Percentiles rank a stretch among this genome's conserved stretches.
phyloP scores from a whole-genome alignment of 2,113 vertebrate genomes.

The Pomatorhinus ruficollis region DNA sequence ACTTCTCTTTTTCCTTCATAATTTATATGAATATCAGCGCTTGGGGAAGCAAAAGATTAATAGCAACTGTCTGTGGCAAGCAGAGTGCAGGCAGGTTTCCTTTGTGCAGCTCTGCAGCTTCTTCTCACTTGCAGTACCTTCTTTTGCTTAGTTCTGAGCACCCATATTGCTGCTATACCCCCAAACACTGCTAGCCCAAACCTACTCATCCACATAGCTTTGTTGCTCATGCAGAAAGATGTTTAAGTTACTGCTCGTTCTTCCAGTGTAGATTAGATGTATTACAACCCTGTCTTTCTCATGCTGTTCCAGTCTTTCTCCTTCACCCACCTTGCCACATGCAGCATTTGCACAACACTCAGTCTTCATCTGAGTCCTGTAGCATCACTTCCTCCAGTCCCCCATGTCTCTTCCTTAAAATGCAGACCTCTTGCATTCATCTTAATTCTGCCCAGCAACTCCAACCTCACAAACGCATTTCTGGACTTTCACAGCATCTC shows the following conservation, averaged over 20 bases:
- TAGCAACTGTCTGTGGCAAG: not conserved
- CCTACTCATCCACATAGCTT: not conserved
- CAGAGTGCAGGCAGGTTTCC: not conserved
- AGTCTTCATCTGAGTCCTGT: not conserved
- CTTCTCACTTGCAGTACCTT: not conserved
- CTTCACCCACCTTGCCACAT: not conserved
- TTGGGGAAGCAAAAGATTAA: slow-evolving; percentile 12
- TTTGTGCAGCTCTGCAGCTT: not conserved
- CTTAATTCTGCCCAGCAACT: not conserved
- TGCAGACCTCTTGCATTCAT: not conserved
- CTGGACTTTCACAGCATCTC: not conserved
- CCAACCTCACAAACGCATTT: not conserved
- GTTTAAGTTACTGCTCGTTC: not conserved
- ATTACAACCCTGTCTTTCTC: not conserved
- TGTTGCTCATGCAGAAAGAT: not conserved
- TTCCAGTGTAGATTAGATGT: not conserved
- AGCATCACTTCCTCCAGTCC: not conserved
- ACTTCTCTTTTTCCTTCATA: not conserved
- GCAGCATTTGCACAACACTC: not conserved
- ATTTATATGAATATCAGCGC: not conserved
- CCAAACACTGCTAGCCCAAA: not conserved
- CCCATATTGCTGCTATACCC: not conserved
- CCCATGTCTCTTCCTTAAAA: not conserved
- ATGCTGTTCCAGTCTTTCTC: not conserved
- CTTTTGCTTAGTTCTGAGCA: not conserved